Evolutionary conservation across 2,113 vertebrate species (phyloP), one percentile per base, ranked within the genome.

Genomic region (Rhizomys pruinosus): DNA sequence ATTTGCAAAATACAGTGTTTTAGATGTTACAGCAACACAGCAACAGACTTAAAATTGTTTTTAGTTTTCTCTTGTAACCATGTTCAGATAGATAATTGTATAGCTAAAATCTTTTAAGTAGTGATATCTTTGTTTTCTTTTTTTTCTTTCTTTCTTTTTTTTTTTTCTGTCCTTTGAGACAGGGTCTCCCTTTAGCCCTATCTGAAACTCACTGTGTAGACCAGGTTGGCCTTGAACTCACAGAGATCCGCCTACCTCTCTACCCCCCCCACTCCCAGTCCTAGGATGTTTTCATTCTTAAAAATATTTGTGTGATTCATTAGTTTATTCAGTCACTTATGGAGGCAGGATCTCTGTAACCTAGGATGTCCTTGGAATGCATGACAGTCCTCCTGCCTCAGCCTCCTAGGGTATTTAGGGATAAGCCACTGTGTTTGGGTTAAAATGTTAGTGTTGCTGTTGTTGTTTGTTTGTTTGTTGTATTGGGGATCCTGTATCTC

Each of bases 1-100:
- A 78, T 87, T 89, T 79, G 64, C 78, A 64, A 61, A 95, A 23
- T 84, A 47, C 2, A n/a, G 37, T 37, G 44, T 79, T 94, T 89
- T n/a, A 69, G 55, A n/a, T 91, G 34, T 76, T 84, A n/a, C 1
- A 76, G 13, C 27, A 87, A 20, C 52, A 84, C n/a, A n/a, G n/a
- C n/a, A n/a, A n/a, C n/a, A n/a, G n/a, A 64, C 37, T n/a, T 89
- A 73, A 87, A 84, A 55, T 84, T 69, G n/a, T 23, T 82, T 59
- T 77, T 81, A 29, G 39, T 87, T 93, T 61, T 68, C 2, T 77
- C n/a, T 72, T 84, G 80, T 84, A 91, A 85, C 15, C 25, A 22
- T 92, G 42, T 90, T 61, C n/a, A 87, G n/a, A 57, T 69, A 91
- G 52, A 73, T 91, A 27, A 89, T 8, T 74, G 47, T 44, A 59